Evolutionary conservation across 2,888 invertebrate species (phyloP).

Genomic region (Syrphus vitripennis): DNA sequence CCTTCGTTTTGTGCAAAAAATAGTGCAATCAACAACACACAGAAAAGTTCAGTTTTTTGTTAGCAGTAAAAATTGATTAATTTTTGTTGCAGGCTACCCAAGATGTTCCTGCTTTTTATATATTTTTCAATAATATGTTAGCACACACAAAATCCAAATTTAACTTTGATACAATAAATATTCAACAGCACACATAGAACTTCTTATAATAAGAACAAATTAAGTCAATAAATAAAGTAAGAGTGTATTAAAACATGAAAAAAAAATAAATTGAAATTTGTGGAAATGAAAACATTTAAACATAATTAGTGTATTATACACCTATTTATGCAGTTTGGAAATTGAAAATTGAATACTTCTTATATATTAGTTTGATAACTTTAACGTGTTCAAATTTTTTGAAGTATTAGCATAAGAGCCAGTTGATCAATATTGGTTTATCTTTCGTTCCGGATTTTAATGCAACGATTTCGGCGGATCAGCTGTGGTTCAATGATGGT

Average conservation of each 20-base stretch:
- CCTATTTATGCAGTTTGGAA: no score
- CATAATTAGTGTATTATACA: no score
- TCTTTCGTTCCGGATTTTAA: no score
- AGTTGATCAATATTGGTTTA: no score
- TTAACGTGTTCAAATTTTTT: no score
- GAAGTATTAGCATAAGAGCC: no score
- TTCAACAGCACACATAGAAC: constrained; percentile 30
- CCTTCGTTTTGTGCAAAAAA: constrained; percentile 61
- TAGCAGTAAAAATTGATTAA: constrained; percentile 31
- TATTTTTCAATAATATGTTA: constrained; percentile 21
- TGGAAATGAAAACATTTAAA: no score
- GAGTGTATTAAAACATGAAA: background rate
- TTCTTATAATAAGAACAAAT: background rate
- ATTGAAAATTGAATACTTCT: no score
- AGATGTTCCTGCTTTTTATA: constrained; percentile 52
- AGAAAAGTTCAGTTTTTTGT: constrained; percentile 52
- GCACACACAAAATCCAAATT: constrained; percentile 50
- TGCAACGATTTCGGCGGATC: no score
- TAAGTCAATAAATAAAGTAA: no score
- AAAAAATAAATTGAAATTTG: background rate
- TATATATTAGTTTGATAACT: no score
- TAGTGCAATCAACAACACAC: constrained; percentile 70
- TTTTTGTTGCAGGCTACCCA: constrained; percentile 41
- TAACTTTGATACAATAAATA: constrained; percentile 33
- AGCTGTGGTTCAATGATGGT: no score